Evolutionary conservation across 2,888 invertebrate genomes (phyloP).

Genomic region (Latrodectus hesperus): DNA sequence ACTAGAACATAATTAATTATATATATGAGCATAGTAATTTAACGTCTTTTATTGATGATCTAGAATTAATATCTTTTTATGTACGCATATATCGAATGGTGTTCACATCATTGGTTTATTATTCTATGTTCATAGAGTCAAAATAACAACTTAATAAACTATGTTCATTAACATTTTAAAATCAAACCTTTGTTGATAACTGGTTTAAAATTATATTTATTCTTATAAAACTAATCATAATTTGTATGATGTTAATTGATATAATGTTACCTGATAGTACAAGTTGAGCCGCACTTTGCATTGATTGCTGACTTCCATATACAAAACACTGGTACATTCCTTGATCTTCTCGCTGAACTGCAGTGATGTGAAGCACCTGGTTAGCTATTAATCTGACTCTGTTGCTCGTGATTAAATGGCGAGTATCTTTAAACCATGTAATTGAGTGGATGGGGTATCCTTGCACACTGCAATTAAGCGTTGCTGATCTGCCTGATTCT

Average conservation of each 20-base stretch:
- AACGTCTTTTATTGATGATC: too few species aligned
- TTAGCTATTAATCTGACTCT: slow-evolving; percentile 67
- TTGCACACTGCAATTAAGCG: slow-evolving; percentile 89
- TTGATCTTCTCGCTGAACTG: slow-evolving; percentile 86
- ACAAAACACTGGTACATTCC: slow-evolving; percentile 95
- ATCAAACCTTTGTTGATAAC: too few species aligned
- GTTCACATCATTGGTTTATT: too few species aligned
- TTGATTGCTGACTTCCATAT: slow-evolving; percentile 87
- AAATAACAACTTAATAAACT: too few species aligned
- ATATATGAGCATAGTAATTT: too few species aligned
- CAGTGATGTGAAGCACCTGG: slow-evolving; percentile 77
- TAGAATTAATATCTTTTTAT: too few species aligned
- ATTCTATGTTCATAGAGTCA: too few species aligned
- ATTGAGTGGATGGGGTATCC: slow-evolving; percentile 88
- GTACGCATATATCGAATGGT: too few species aligned
- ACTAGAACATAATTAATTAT: too few species aligned
- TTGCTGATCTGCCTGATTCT: slow-evolving; percentile 88
- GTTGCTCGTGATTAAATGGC: slow-evolving; percentile 77
- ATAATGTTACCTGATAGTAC: slow-evolving; percentile 80
- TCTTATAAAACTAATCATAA: background rate
- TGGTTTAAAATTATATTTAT: background rate
- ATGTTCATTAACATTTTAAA: too few species aligned
- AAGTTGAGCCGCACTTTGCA: slow-evolving; percentile 87
- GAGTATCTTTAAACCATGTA: slow-evolving; percentile 87
- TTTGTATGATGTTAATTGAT: background rate